Conservation (phyloP, 2,888 invertebrate species). For the Urechis unicinctus region DNA sequence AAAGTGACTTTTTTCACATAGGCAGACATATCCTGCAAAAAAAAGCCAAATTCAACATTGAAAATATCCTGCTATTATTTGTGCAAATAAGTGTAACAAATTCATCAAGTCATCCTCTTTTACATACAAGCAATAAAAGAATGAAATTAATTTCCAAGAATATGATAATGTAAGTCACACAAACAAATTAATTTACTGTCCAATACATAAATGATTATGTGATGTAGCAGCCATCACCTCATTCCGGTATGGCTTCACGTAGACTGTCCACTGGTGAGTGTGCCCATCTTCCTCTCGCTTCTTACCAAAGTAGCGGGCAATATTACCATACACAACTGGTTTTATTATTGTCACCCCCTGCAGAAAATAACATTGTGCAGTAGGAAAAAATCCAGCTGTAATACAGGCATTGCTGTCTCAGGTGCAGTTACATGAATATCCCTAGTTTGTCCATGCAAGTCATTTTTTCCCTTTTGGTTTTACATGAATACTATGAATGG, state of each 20-base stretch:
- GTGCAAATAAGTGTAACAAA: background rate
- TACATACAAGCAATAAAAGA: background rate
- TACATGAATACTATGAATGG: too few relatives aligned
- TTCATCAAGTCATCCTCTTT: background rate
- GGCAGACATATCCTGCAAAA: slow-evolving; percentile 70
- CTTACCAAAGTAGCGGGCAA: slow-evolving; percentile 90
- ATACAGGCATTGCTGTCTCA: too few relatives aligned
- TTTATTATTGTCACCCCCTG: slow-evolving; percentile 64
- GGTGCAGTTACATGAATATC: too few relatives aligned
- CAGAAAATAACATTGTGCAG: too few relatives aligned
- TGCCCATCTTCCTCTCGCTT: slow-evolving; percentile 96
- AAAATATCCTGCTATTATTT: background rate
- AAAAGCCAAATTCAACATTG: background rate
- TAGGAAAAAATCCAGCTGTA: too few relatives aligned
- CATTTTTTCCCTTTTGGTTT: too few relatives aligned
- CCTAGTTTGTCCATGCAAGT: too few relatives aligned
- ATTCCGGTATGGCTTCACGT: slow-evolving; percentile 79
- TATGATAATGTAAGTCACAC: background rate
- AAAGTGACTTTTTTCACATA: slow-evolving; percentile 95
- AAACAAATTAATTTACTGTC: background rate
- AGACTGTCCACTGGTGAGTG: slow-evolving; percentile 98
- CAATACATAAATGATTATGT: background rate
- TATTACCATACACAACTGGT: slow-evolving; percentile 92
- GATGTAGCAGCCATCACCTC: slow-evolving; percentile 37
- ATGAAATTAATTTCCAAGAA: background rate